phyloP scores from a whole-genome alignment of 2,797 vertebrate species.

The Poecilia velifera region DNA sequence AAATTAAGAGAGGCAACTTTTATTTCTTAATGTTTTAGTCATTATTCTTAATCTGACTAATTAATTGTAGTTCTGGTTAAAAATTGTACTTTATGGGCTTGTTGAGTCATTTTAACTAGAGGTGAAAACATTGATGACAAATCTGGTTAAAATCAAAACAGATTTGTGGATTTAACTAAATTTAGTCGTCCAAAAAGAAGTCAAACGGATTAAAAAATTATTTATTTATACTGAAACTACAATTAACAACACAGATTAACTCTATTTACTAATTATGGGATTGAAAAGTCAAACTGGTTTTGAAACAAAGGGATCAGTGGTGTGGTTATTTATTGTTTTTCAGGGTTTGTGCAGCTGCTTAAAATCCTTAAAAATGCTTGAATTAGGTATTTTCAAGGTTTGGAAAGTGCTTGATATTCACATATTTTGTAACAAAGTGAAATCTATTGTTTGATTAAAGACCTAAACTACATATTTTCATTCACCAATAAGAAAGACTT shows the following conservation, averaged over 20 bases:
- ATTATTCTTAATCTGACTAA: neutral
- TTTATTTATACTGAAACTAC: neutral
- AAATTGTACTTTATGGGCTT: neutral
- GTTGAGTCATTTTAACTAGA: too few relatives aligned
- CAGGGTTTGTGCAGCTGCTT: too few relatives aligned
- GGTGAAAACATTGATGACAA: neutral
- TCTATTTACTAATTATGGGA: neutral
- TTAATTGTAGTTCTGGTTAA: neutral
- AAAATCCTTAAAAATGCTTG: too few relatives aligned
- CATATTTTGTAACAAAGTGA: too few relatives aligned
- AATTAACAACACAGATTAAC: neutral
- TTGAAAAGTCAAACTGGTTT: neutral
- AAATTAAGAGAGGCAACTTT: neutral
- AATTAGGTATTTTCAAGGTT: too few relatives aligned
- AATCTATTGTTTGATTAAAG: too few relatives aligned
- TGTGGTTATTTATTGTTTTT: neutral
- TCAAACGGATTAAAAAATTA: rapidly evolving
- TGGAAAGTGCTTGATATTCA: too few relatives aligned
- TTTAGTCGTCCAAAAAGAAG: neutral
- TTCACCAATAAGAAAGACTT: too few relatives aligned
- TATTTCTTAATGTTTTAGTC: neutral
- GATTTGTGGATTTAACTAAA: neutral
- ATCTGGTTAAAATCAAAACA: neutral
- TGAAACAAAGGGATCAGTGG: neutral
- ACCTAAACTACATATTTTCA: too few relatives aligned